Percentiles rank a stretch among this genome's conserved stretches.
Evolutionary conservation across 2,797 vertebrate genomes (phyloP).

Genomic region (Apodemus agrarius): DNA sequence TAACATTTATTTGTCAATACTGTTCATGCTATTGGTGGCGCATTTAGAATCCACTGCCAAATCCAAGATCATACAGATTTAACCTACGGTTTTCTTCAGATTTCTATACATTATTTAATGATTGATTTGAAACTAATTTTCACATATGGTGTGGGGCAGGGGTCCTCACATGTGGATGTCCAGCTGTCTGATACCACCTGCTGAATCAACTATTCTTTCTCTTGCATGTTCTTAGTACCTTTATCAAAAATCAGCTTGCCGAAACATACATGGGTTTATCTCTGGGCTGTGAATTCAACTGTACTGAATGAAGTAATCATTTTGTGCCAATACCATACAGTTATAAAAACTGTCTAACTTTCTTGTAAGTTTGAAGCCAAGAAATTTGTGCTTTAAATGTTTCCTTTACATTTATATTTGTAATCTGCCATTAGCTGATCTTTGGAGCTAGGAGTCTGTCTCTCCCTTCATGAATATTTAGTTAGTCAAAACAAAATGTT

Average conservation of each 20-base stretch:
- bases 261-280: not conserved
- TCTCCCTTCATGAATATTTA: not conserved
- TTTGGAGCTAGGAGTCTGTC: not conserved
- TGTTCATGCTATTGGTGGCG: not conserved
- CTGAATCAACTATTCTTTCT: not conserved
- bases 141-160: not conserved
- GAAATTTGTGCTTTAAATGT: not conserved
- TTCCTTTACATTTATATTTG: constrained; percentile 37
- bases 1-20: not conserved
- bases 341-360: not conserved
- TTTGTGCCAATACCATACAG: not conserved
- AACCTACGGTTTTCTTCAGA: not conserved
- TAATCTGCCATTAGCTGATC: not conserved
- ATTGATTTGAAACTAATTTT: not conserved
- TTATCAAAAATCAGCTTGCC: not conserved
- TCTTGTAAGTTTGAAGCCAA: not conserved
- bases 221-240: not conserved
- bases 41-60: not conserved
- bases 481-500: not conserved
- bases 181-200: not conserved
- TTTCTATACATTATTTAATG: not conserved
- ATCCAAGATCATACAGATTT: not conserved
- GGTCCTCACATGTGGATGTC: not conserved
- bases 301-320: not conserved
- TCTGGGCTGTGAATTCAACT: not conserved